A percentile compares a stretch with the other conserved stretches of the same genome.
Conservation (phyloP, 2,888 invertebrate species). For the Caenorhabditis auriculariae region DNA sequence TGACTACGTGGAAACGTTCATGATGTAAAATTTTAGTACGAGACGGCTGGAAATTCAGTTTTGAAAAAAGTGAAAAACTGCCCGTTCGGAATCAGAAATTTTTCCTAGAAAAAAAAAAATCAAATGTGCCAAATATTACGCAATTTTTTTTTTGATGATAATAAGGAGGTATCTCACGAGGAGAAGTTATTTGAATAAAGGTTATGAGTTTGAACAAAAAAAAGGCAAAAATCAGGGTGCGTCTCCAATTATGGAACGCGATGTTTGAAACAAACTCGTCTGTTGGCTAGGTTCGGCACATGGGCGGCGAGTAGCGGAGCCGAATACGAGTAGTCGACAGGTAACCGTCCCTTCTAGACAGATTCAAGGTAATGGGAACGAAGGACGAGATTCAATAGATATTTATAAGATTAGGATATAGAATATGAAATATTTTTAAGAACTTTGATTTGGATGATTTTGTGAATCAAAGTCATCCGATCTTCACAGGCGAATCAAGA, state of each 20-base stretch:
- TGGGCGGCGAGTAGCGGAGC: background rate
- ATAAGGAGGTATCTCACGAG: background rate
- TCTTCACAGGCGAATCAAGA: too few species aligned
- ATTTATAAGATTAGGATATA: too few species aligned
- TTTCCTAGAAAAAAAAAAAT: background rate
- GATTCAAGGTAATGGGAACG: too few species aligned
- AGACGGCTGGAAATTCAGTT: conserved; percentile 17
- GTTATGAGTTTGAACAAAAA: too few species aligned
- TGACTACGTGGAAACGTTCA: conserved; percentile 17
- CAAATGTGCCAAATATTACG: background rate
- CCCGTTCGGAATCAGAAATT: background rate
- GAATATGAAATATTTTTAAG: too few species aligned
- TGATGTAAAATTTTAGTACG: conserved; percentile 20
- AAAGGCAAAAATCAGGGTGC: too few species aligned
- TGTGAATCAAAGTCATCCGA: too few species aligned
- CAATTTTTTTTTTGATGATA: background rate
- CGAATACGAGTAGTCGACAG: conserved; percentile 5
- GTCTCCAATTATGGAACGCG: too few species aligned
- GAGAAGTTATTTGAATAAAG: background rate
- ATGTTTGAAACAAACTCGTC: too few species aligned
- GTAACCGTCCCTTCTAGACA: conserved; percentile 15
- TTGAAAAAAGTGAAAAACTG: background rate
- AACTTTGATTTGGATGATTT: too few species aligned
- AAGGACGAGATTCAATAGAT: too few species aligned
- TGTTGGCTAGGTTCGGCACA: background rate